Evolutionary conservation across 2,888 invertebrate species (phyloP).

Genomic region (Morinoia aosen): DNA sequence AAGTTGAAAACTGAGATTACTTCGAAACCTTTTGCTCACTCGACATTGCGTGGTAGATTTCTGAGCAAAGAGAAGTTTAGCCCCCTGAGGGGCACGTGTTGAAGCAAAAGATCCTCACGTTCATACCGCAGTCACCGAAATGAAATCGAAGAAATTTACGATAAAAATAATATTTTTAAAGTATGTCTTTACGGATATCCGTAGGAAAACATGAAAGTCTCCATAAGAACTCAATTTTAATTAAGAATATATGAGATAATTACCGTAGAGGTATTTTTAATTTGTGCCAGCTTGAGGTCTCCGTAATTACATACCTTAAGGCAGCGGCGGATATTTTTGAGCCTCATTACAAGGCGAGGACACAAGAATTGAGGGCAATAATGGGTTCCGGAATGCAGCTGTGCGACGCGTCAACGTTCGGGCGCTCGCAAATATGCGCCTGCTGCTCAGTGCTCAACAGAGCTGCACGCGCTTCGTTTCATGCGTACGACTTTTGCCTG

Average conservation of each 20-base stretch:
- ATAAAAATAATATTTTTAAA: not conserved
- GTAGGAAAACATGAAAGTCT: not conserved
- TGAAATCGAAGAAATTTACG: no score
- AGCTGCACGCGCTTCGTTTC: not conserved
- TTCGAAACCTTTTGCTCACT: no score
- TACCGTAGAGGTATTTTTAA: not conserved
- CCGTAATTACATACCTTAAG: not conserved
- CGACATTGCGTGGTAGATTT: no score
- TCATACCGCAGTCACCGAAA: not conserved
- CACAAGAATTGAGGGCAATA: not conserved
- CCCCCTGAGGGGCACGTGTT: not conserved
- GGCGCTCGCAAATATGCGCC: no score
- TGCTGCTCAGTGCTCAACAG: no score
- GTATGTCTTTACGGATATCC: not conserved
- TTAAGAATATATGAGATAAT: not conserved
- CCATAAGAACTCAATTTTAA: not conserved
- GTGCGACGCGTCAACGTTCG: no score
- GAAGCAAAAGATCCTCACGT: not conserved
- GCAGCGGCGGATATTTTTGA: not conserved
- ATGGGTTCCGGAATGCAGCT: not conserved
- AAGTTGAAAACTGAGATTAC: no score
- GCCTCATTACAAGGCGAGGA: not conserved
- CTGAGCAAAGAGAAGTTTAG: not conserved
- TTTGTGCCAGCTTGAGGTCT: not conserved
- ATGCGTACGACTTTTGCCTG: not conserved